Evolutionary conservation across 2,888 invertebrate genomes (phyloP).

Genomic region (Tuta absoluta): DNA sequence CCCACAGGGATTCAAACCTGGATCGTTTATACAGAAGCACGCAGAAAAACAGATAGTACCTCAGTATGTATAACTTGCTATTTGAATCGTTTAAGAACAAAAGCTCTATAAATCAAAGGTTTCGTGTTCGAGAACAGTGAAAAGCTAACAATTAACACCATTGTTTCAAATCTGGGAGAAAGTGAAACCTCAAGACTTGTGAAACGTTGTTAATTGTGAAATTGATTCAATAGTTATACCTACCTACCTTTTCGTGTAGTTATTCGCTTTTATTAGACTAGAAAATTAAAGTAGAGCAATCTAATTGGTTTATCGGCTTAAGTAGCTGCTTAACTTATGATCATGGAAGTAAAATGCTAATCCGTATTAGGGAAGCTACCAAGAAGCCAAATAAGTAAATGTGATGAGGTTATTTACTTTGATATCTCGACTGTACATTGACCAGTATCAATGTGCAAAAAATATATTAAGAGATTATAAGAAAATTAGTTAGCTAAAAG

Average conservation of each 20-base stretch:
- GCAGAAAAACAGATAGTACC: neutral
- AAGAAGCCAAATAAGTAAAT: conserved; percentile 5
- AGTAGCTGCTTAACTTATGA: neutral
- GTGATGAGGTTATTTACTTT: no score
- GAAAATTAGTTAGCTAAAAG: no score
- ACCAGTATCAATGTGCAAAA: neutral
- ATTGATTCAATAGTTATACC: neutral
- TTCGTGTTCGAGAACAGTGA: conserved; percentile 11
- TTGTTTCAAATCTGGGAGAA: conserved; percentile 21
- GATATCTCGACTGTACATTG: neutral
- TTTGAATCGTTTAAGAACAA: neutral
- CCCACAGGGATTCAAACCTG: no score
- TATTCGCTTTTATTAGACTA: neutral
- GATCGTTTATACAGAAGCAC: no score
- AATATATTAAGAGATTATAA: no score
- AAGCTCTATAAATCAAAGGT: neutral
- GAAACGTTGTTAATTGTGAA: conserved; percentile 23
- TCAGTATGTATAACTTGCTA: neutral
- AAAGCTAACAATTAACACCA: conserved; percentile 26
- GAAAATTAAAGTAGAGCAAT: neutral
- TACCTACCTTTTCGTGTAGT: neutral
- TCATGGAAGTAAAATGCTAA: neutral
- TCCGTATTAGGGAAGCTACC: neutral
- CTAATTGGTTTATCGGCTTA: neutral
- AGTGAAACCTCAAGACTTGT: conserved; percentile 19